These are phyloP conservation scores for Cybosia mesomella DNA, from an alignment of 2,888 invertebrate species.

Conservation along the genomic window DNA sequence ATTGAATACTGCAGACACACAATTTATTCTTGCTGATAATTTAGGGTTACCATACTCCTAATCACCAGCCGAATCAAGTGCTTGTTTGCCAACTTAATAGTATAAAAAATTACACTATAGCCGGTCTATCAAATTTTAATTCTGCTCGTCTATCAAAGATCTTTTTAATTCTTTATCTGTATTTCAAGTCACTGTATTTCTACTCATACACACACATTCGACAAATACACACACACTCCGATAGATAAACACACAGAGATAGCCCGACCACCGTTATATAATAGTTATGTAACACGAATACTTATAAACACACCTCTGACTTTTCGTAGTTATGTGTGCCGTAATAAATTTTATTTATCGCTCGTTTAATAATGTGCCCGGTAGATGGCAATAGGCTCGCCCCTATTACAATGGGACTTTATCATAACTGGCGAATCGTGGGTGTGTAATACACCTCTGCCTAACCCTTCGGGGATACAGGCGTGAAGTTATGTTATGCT, in stretches of 20 bases:
- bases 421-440: too few species aligned
- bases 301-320: too few species aligned
- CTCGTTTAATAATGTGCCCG: too few species aligned
- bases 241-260: conserved; percentile 14
- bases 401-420: too few species aligned
- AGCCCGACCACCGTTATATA: conserved; percentile 1
- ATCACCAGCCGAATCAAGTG: background rate
- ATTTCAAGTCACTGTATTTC: background rate
- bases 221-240: conserved; percentile 40
- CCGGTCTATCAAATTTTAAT: background rate
- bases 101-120: background rate
- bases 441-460: too few species aligned
- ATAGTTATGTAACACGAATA: conserved; percentile 6
- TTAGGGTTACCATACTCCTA: background rate
- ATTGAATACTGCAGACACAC: background rate
- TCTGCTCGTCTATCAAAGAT: background rate
- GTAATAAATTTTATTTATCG: too few species aligned
- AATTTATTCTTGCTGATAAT: background rate
- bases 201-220: conserved; percentile 32
- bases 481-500: too few species aligned
- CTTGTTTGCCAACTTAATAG: background rate
- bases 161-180: background rate
- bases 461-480: too few species aligned
- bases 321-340: too few species aligned
- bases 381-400: too few species aligned